Conservation (phyloP, 2,113 vertebrate genomes). For the Brachyhypopomus gauderio region DNA sequence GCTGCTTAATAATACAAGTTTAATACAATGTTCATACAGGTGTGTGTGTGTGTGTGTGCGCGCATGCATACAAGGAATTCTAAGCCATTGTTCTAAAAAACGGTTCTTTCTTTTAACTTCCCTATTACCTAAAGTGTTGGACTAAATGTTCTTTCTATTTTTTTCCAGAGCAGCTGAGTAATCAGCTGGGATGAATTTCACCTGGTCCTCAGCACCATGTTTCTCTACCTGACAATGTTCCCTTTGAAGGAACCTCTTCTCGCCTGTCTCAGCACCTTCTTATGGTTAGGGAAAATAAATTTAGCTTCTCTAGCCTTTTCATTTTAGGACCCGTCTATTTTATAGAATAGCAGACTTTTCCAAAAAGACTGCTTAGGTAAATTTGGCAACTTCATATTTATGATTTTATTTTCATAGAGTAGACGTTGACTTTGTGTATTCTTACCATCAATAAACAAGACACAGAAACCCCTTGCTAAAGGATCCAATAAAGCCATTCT, state of each 20-base stretch:
- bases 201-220: background rate
- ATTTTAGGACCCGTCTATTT: conserved; percentile 1
- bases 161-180: conserved; percentile 49
- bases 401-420: background rate
- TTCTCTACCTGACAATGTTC: background rate
- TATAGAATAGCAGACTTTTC: conserved; percentile 40
- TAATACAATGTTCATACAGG: no score
- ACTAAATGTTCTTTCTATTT: conserved; percentile 7
- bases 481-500: background rate
- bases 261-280: conserved; percentile 10
- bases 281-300: conserved; percentile 24
- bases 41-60: no score
- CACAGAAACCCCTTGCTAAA: no score
- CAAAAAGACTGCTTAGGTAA: conserved; percentile 39
- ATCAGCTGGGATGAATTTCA: background rate
- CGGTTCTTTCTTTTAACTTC: background rate
- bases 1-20: no score
- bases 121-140: background rate
- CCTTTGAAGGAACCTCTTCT: conserved; percentile 11
- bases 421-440: background rate
- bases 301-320: background rate
- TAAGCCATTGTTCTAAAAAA: no score
- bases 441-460: background rate
- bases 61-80: no score
- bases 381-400: background rate